These are phyloP conservation scores for Gila orcuttii DNA, from an alignment of 2,113 vertebrate genomes.

Conservation along the genomic window DNA sequence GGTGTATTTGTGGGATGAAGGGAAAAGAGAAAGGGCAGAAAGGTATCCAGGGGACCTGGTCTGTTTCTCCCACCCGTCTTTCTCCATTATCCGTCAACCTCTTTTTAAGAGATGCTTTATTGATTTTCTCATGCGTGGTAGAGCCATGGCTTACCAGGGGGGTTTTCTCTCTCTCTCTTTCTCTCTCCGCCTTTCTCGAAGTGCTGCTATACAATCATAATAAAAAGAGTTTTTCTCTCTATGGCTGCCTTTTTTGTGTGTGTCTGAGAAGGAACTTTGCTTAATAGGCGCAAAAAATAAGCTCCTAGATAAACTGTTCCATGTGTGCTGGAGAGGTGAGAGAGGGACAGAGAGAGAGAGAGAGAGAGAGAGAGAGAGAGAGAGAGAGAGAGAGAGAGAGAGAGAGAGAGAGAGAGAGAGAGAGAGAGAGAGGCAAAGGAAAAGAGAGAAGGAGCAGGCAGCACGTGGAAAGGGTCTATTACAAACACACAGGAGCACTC, in stretches of 20 bases:
- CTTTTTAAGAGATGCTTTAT: conserved; percentile 51
- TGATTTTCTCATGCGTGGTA: conserved; percentile 48
- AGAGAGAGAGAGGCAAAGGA: conserved; percentile 41
- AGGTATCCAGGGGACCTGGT: conserved; percentile 23
- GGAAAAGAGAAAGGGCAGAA: conserved; percentile 3
- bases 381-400: background rate
- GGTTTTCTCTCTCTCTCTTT: conserved; percentile 11
- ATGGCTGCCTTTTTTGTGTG: conserved; percentile 33
- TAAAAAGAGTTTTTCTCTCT: conserved; percentile 60
- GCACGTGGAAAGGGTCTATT: conserved; percentile 48
- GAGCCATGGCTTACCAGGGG: conserved; percentile 11
- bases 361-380: conserved; percentile 17
- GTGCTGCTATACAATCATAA: conserved; percentile 55
- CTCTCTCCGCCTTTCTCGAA: conserved; percentile 5
- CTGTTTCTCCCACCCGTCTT: conserved; percentile 30
- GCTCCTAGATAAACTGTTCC: conserved; percentile 73
- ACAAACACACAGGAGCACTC: conserved; percentile 50
- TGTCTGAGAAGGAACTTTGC: conserved; percentile 55
- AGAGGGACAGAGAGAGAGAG: background rate
- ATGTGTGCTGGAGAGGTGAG: conserved; percentile 62
- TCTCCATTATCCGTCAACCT: conserved; percentile 29
- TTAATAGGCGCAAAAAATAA: conserved; percentile 68
- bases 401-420: conserved; percentile 28
- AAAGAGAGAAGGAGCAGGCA: conserved; percentile 33
- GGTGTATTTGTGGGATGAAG: background rate